These are phyloP conservation scores for Lepidotrigona ventralis DNA, from an alignment of 1,140 invertebrate genomes.

Conservation along the genomic window DNA sequence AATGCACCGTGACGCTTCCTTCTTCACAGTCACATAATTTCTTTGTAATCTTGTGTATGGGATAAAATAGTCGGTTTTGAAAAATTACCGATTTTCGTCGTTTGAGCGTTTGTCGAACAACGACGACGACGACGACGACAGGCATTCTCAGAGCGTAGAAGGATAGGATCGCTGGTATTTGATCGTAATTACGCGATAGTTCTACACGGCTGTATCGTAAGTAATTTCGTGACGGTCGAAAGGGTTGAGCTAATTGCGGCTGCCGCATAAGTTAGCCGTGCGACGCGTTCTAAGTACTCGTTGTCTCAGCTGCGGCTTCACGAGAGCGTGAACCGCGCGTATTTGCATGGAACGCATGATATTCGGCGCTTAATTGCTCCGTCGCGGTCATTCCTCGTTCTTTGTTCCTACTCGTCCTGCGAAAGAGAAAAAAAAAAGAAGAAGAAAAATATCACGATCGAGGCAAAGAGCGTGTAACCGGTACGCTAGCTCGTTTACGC, in stretches of 20 bases:
- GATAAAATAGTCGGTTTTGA: too few species aligned
- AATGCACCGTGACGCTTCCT: too few species aligned
- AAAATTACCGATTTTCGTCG: too few species aligned
- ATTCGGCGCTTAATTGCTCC: conserved; percentile 40
- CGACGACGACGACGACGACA: background rate
- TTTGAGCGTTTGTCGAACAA: background rate
- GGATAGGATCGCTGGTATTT: background rate
- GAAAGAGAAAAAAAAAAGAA: background rate
- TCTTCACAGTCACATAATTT: too few species aligned
- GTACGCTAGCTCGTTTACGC: background rate
- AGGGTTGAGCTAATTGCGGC: conserved; percentile 57
- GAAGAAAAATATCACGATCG: conserved; percentile 8
- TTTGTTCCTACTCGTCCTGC: conserved; percentile 20
- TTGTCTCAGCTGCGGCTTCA: conserved; percentile 12
- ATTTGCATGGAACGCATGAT: conserved; percentile 44
- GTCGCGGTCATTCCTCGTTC: conserved; percentile 26
- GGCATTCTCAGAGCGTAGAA: background rate
- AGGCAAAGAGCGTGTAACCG: conserved; percentile 35
- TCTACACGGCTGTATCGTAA: conserved; percentile 51
- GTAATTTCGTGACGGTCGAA: conserved; percentile 54
- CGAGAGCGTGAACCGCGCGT: conserved; percentile 39
- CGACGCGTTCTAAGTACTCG: conserved; percentile 51
- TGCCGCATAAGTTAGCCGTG: conserved; percentile 51
- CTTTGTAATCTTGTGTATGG: too few species aligned
- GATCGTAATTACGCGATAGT: conserved; percentile 52